These are phyloP conservation scores for Apostichopus parvimensis DNA, from an alignment of 35 echinoderm and acorn worm species.

Conservation along the genomic window DNA sequence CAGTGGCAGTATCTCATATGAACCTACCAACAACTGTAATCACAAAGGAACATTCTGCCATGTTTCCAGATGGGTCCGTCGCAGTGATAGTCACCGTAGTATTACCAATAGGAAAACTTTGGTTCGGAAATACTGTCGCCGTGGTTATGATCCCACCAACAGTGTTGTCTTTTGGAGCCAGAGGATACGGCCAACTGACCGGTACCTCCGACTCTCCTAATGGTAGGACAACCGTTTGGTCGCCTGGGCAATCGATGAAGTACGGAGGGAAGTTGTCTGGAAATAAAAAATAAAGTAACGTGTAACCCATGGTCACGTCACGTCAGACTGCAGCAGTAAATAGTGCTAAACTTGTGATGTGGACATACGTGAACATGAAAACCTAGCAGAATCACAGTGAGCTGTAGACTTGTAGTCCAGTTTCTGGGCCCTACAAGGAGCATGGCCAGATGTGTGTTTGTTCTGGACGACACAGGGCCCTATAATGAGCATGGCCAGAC, in stretches of 20 bases:
- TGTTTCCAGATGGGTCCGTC: slow-evolving; percentile 55
- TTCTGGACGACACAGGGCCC: no score
- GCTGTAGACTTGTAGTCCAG: no score
- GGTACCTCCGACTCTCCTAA: neutral
- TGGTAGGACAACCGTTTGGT: neutral
- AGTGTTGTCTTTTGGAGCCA: neutral
- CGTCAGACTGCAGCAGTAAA: no score
- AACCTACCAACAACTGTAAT: slow-evolving; percentile 67
- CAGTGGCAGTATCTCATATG: neutral
- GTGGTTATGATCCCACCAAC: neutral
- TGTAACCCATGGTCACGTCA: no score
- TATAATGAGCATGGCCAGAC: no score
- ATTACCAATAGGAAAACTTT: slow-evolving; percentile 49
- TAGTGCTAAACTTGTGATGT: no score
- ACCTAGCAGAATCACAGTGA: no score
- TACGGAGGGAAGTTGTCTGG: neutral
- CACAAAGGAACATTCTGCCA: slow-evolving; percentile 45
- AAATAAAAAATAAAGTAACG: no score
- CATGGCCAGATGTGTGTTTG: no score
- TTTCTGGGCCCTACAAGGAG: no score
- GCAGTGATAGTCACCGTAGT: slow-evolving; percentile 66
- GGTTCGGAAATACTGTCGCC: neutral
- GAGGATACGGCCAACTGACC: neutral
- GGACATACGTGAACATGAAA: no score
- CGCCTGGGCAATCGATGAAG: neutral